phyloP scores from a whole-genome alignment of 2,888 invertebrate species.

The Melanargia galathea region DNA sequence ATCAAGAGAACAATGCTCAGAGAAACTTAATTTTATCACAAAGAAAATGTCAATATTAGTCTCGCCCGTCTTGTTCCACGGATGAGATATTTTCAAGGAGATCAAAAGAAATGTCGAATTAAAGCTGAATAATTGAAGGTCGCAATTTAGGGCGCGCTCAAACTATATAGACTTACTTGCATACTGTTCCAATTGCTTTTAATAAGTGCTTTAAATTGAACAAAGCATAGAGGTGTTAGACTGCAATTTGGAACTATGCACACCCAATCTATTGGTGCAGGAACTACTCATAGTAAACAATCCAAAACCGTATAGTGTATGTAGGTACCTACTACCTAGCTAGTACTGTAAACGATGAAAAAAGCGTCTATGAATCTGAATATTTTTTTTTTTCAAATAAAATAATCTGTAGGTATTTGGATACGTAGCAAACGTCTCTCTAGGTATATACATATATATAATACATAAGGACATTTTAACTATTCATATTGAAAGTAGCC shows the following conservation, averaged over 20 bases:
- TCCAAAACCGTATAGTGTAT: too few species aligned
- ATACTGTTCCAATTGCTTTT: background rate
- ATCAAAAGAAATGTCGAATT: conserved; percentile 15
- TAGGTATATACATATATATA: background rate
- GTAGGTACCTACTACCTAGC: too few species aligned
- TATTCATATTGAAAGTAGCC: background rate
- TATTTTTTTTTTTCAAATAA: too few species aligned
- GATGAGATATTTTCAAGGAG: conserved; percentile 15
- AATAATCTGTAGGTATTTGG: too few species aligned
- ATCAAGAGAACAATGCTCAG: conserved; percentile 30
- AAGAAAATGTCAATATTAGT: conserved; percentile 32
- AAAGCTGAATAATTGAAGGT: conserved; percentile 9
- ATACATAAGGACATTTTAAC: background rate
- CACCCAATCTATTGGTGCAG: too few species aligned
- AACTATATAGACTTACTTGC: background rate
- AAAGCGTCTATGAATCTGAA: too few species aligned
- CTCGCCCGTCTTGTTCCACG: conserved; percentile 14
- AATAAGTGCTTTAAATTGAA: too few species aligned
- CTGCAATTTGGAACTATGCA: background rate
- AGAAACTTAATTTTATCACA: conserved; percentile 33
- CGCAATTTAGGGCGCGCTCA: background rate
- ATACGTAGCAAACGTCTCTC: background rate
- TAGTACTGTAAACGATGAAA: too few species aligned
- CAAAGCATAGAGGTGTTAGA: background rate
- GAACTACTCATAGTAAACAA: background rate